phyloP scores from a whole-genome alignment of 2,113 vertebrate genomes.

The Amblyopsis rosae region DNA sequence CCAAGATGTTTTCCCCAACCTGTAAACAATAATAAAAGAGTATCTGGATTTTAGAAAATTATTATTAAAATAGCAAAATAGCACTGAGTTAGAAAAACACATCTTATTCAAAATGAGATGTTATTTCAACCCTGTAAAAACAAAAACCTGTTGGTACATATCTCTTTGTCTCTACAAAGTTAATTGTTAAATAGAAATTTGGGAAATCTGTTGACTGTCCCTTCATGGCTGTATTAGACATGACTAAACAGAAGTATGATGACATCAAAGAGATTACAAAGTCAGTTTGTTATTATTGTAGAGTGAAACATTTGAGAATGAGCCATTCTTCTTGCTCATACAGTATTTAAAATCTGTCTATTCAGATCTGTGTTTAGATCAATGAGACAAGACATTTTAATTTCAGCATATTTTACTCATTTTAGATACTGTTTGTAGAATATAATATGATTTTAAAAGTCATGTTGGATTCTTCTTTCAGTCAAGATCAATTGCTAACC shows the following conservation, averaged over 20 bases:
- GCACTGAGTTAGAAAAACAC: too few relatives aligned
- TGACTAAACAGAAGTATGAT: slow-evolving; percentile 29
- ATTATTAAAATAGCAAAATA: too few relatives aligned
- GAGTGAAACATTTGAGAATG: slow-evolving; percentile 34
- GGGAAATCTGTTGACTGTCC: background rate
- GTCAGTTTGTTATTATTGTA: slow-evolving; percentile 30
- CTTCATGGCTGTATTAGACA: background rate
- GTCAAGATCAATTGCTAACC: background rate
- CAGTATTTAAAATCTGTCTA: slow-evolving; percentile 42
- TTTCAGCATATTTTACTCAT: slow-evolving; percentile 17
- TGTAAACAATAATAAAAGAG: too few relatives aligned
- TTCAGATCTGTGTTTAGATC: slow-evolving; percentile 45
- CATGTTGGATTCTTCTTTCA: too few relatives aligned
- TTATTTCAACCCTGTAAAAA: too few relatives aligned
- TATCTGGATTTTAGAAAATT: too few relatives aligned
- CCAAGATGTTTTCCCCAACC: slow-evolving; percentile 58
- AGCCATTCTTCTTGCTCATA: slow-evolving; percentile 33
- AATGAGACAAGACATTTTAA: slow-evolving; percentile 43
- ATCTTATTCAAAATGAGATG: too few relatives aligned
- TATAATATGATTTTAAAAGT: background rate
- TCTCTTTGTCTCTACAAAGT: background rate
- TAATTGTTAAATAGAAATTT: slow-evolving; percentile 3
- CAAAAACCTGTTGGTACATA: too few relatives aligned
- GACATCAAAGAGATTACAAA: slow-evolving; percentile 48
- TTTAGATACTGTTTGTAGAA: background rate